Evolutionary conservation across 2,113 vertebrate genomes (phyloP), one percentile per base, ranked within the genome.

Genomic region (Hippoglossus stenolepis): DNA sequence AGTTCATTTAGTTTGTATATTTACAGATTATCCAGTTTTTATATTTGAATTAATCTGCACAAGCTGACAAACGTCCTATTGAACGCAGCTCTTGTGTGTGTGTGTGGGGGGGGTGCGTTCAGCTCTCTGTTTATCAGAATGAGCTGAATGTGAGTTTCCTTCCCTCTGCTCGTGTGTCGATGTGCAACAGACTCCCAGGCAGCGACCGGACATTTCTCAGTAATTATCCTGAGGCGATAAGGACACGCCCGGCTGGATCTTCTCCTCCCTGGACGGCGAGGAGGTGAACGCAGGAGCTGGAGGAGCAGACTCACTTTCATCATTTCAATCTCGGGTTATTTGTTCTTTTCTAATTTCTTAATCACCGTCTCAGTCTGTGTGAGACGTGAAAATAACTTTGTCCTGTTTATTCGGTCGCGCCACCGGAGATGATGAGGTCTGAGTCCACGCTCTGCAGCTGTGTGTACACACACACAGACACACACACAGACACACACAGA

Each of bases 391-490:
- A 82, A 85, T 75, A 83, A 67, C 80, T 31, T 7, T 5, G 57
- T 84, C 62, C 26, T 88, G 87, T 89, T 91, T 91, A 87, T 86
- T 87, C 35, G 60, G 85, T 80, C 91, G 83, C 84, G 91, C 68
- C 78, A 83, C 83, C 58, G 78, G 83, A 93, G 76, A 88, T 87
- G 91, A 89, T 89, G 90, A 91, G 90, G 87, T 90, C 88, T 72
- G 83, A 62, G 66, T 92, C 77, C 83, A 66, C 75, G 78, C 83
- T 90, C 77, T 89, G 90, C 92, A 94, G 92, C 93, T 93, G 93
- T 93, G 90, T 90, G 79, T 84, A 40, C 40, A 40, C 17, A 49
- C 14, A 49, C 17, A 2, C 47, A 49, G 0, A 49, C 47, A 49
- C 47, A 83, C 82, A 84, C 71, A 85, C 79, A 49, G 69, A 65